Evolutionary conservation across 2,888 invertebrate genomes (phyloP), one percentile per base, ranked within the genome.

Genomic region (Choreutis nemorana): DNA sequence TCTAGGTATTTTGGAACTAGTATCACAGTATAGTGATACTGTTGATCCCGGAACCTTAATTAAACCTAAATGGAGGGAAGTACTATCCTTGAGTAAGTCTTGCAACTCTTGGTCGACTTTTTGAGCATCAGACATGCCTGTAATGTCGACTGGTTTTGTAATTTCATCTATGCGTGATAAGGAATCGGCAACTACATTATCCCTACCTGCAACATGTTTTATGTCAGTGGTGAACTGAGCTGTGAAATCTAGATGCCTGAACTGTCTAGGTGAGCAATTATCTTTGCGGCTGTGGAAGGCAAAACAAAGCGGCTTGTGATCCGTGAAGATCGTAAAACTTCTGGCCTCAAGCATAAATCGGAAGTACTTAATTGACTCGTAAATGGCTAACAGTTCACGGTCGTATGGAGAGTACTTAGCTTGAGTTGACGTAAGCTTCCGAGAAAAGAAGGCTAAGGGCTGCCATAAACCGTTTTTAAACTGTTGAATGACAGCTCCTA

Each of bases 381-480:
- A 65, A 3, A 55, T 49, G 1, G 59, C 63, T 2, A 60, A 36
- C 0, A 71, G 41, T 37, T 66, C 60, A 2, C 60, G 16, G 28
- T 70, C 62, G 33, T 64, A 67, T 1, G 55, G 44, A 9, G 47
- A 40, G 49, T 49, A 46, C n/a, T 55, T 60, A 3, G 11, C 23
- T 34, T 70, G 49, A 0, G 55, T 30, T 8, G 42, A 24, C 4
- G 34, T 44, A 0, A 66, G 35, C 16, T 54, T 59, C 14, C 40
- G 39, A 2, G 56, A 52, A 30, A 50, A 56, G 30, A 56, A 59
- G 3, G 45, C 45, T 3, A 57, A 27, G 1, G 55, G 55, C 34
- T 55, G 32, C 39, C 45, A 41, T 2, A 31, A 11, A 14, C 37
- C 29, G 7, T 41, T 21, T 5, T 35, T 25, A 3, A 30, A 14